Conservation (phyloP, 1,140 invertebrate genomes). For the Cotesia typhae region DNA sequence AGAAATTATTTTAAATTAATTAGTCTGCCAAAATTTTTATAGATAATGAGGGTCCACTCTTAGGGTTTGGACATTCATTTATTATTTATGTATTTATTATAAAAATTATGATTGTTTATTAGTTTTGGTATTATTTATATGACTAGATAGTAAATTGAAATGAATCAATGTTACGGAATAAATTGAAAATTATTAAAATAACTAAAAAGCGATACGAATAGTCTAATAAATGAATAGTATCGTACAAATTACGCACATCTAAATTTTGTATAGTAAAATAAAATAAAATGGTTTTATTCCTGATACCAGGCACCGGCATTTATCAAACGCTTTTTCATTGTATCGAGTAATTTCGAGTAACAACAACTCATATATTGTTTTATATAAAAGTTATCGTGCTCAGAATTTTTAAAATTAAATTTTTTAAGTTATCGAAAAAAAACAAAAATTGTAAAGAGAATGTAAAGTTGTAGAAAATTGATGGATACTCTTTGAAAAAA, state of each 20-base stretch:
- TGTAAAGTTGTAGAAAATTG: not conserved
- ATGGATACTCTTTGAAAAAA: slow-evolving; percentile 37
- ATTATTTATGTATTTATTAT: not conserved
- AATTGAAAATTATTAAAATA: not conserved
- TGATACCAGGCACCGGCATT: slow-evolving; percentile 4
- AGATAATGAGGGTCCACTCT: slow-evolving; percentile 37
- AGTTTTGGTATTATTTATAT: not conserved
- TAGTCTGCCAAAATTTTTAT: slow-evolving; percentile 37
- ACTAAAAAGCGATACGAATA: slow-evolving; percentile 9
- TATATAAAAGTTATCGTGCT: too few relatives aligned
- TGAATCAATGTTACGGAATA: not conserved
- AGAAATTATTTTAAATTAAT: slow-evolving; percentile 22
- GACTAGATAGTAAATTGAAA: not conserved
- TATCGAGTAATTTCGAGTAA: not conserved
- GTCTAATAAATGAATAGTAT: not conserved
- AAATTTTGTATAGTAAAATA: slow-evolving; percentile 1
- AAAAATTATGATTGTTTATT: not conserved
- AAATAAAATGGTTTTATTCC: slow-evolving; percentile 1
- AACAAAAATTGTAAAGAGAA: not conserved
- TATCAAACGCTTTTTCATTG: slow-evolving; percentile 6
- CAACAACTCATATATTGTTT: not conserved
- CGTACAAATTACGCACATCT: slow-evolving; percentile 3
- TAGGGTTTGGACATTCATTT: slow-evolving; percentile 27
- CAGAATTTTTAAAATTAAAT: too few relatives aligned
- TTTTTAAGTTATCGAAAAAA: not conserved